Conservation (phyloP, 2,113 vertebrate genomes). For the Pongo pygmaeus region DNA sequence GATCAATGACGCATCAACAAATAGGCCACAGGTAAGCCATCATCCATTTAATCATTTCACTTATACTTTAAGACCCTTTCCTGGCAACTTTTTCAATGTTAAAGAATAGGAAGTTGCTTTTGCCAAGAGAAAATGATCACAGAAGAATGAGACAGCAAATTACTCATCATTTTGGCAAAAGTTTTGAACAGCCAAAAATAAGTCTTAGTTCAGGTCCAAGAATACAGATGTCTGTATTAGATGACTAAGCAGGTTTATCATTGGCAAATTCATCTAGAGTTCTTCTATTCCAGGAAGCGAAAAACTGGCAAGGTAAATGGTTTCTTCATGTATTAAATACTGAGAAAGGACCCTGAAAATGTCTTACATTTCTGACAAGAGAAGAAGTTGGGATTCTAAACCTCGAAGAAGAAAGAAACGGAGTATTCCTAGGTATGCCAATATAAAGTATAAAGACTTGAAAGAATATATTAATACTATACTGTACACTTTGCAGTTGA, state of each 20-base stretch:
- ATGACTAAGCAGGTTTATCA: slow-evolving; percentile 4
- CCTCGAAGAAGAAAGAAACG: neutral
- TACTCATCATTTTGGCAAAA: neutral
- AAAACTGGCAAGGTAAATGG: neutral
- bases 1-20: neutral
- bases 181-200: neutral
- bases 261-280: neutral
- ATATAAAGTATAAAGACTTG: neutral
- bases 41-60: neutral
- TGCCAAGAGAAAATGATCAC: slow-evolving; percentile 9
- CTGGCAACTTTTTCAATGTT: neutral
- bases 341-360: neutral
- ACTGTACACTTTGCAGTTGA: neutral
- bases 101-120: neutral
- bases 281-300: neutral
- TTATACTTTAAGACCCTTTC: neutral
- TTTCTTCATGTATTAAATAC: neutral
- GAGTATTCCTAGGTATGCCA: neutral
- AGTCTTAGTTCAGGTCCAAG: neutral
- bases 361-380: neutral
- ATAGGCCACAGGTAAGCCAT: neutral
- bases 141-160: neutral
- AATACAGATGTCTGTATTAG: neutral
- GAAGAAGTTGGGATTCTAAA: neutral
- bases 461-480: neutral